phyloP scores from a whole-genome alignment of 2,797 vertebrate genomes.

The Petrocephalus sullivani region DNA sequence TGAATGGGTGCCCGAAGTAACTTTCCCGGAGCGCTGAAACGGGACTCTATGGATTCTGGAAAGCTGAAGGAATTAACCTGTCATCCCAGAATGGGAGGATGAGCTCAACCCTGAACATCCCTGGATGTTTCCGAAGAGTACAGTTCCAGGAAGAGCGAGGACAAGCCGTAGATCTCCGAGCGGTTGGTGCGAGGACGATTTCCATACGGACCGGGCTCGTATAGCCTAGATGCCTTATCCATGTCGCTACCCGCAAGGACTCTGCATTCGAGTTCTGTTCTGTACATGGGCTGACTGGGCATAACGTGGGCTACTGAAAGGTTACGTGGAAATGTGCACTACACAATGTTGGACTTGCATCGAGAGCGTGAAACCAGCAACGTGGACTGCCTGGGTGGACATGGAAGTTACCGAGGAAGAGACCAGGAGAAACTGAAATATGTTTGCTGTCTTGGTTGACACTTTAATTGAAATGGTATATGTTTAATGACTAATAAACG shows the following conservation, averaged over 20 bases:
- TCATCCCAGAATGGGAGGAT: slow-evolving; percentile 47
- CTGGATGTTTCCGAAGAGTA: slow-evolving; percentile 55
- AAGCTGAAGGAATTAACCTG: slow-evolving; percentile 49
- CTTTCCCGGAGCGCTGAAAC: slow-evolving; percentile 62
- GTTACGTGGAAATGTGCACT: not conserved
- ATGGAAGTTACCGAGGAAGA: not conserved
- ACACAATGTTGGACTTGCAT: not conserved
- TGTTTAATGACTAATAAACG: slow-evolving; percentile 6
- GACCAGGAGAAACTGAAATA: not conserved
- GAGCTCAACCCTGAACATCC: slow-evolving; percentile 53
- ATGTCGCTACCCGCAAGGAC: not conserved
- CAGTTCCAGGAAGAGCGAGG: slow-evolving; percentile 7
- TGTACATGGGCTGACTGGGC: not conserved
- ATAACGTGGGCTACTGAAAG: not conserved
- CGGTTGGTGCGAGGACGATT: not conserved
- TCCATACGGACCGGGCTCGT: not conserved
- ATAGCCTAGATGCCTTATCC: not conserved
- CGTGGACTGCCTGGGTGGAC: not conserved
- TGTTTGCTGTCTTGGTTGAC: not conserved
- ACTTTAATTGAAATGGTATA: not conserved
- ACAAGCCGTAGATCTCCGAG: not conserved
- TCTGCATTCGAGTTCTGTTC: not conserved
- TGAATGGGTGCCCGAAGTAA: slow-evolving; percentile 70
- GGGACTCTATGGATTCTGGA: slow-evolving; percentile 33
- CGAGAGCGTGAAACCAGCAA: not conserved